These are phyloP conservation scores for Chloropsis hardwickii DNA, from an alignment of 2,113 vertebrate species.

Conservation along the genomic window DNA sequence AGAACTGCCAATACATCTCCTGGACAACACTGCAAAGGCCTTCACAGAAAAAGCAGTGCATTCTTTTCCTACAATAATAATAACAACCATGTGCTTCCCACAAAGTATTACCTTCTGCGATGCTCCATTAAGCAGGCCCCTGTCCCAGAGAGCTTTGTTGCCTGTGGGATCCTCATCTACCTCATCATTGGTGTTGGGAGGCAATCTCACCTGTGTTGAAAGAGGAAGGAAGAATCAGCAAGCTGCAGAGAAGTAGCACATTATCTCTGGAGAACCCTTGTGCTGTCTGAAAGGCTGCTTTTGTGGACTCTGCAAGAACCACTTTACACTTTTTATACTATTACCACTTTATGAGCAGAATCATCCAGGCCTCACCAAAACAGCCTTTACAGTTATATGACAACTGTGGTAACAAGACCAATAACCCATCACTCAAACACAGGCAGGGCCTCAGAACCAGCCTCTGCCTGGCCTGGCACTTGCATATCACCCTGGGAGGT, in stretches of 20 bases:
- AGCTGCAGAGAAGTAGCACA: neutral
- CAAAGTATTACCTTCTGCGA: slow-evolving; percentile 88
- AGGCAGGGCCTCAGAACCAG: neutral
- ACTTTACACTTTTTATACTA: neutral
- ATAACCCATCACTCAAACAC: neutral
- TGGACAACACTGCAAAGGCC: neutral
- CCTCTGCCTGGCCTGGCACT: neutral
- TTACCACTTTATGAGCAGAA: neutral
- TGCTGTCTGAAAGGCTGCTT: neutral
- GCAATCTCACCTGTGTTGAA: slow-evolving; percentile 85
- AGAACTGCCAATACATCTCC: neutral
- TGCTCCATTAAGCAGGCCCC: slow-evolving; percentile 94
- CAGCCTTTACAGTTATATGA: neutral
- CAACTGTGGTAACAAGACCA: rapidly evolving
- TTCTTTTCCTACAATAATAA: neutral
- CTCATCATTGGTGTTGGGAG: slow-evolving; percentile 95
- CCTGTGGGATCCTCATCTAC: slow-evolving; percentile 98
- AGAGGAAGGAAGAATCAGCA: neutral
- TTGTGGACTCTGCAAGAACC: neutral
- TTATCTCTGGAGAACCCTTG: neutral
- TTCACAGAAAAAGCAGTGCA: neutral
- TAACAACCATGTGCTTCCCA: neutral
- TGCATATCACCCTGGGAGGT: neutral
- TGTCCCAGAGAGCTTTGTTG: slow-evolving; percentile 97
- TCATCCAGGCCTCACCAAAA: neutral